Percentiles rank a stretch among this genome's conserved stretches.
These are phyloP conservation scores for Heloderma charlesbogerti DNA, from an alignment of 2,113 vertebrate species.

Conservation along the genomic window DNA sequence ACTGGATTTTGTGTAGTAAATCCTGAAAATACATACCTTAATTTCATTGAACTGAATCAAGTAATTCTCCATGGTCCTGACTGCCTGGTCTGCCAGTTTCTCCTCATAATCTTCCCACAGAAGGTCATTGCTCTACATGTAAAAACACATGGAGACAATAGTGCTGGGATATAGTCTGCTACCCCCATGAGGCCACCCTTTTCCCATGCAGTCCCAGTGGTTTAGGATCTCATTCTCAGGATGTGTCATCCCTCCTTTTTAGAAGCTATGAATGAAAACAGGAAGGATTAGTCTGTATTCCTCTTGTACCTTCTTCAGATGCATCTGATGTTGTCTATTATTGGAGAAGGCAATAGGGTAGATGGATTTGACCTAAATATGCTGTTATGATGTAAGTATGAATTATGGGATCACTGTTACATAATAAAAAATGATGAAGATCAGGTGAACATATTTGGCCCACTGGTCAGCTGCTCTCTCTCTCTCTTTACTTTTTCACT, in stretches of 20 bases:
- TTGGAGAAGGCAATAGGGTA: background rate
- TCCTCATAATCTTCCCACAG: slow-evolving; percentile 95
- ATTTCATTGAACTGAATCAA: slow-evolving; percentile 90
- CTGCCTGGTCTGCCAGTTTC: slow-evolving; percentile 87
- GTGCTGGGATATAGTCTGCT: background rate
- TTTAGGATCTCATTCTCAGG: background rate
- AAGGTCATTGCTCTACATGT: slow-evolving; percentile 88
- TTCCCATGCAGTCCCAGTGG: background rate
- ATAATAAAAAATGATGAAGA: background rate
- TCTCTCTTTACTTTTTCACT: background rate
- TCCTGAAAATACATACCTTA: slow-evolving; percentile 78
- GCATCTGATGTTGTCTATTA: background rate
- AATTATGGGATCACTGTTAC: background rate
- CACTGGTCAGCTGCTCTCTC: background rate
- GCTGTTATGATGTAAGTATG: background rate
- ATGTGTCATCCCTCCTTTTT: background rate
- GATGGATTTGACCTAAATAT: background rate
- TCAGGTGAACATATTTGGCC: background rate
- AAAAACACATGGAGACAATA: background rate
- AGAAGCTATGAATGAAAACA: background rate
- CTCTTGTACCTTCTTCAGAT: no score
- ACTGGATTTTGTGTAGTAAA: background rate
- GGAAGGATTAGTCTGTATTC: background rate
- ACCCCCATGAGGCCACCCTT: background rate
- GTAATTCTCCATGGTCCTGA: slow-evolving; percentile 92